Evolutionary conservation across 2,113 vertebrate species (phyloP).

Genomic region (Bombycilla garrulus): DNA sequence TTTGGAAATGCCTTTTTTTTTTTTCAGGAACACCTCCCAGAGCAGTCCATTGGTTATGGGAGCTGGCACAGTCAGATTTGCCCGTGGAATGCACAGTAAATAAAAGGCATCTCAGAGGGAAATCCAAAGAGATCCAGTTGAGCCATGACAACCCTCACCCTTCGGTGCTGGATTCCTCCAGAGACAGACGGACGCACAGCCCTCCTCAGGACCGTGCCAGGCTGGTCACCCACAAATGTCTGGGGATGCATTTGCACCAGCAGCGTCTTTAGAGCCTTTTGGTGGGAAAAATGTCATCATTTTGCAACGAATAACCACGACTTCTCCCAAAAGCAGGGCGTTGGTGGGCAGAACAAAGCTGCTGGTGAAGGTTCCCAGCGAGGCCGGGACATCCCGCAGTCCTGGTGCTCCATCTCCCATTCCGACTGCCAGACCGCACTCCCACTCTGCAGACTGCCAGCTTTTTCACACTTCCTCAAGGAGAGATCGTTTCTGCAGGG

Average conservation of each 20-base stretch:
- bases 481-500: slow-evolving; percentile 6
- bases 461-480: slow-evolving; percentile 34
- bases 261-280: not conserved
- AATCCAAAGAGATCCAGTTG: not conserved
- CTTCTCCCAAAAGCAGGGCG: not conserved
- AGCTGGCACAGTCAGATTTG: not conserved
- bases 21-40: not conserved
- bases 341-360: not conserved
- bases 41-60: not conserved
- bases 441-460: not conserved
- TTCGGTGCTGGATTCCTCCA: rapidly evolving
- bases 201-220: not conserved
- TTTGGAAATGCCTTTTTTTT: too few relatives aligned
- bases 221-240: not conserved
- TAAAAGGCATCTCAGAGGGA: not conserved
- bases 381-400: rapidly evolving
- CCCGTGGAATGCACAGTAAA: not conserved
- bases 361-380: not conserved
- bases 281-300: rapidly evolving
- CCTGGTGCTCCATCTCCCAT: not conserved
- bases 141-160: not conserved
- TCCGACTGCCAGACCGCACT: not conserved
- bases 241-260: not conserved
- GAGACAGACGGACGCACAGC: rapidly evolving
- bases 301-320: not conserved